Evolutionary conservation across 2,797 vertebrate genomes (phyloP).

Genomic region (Paedocypris micromegethes): DNA sequence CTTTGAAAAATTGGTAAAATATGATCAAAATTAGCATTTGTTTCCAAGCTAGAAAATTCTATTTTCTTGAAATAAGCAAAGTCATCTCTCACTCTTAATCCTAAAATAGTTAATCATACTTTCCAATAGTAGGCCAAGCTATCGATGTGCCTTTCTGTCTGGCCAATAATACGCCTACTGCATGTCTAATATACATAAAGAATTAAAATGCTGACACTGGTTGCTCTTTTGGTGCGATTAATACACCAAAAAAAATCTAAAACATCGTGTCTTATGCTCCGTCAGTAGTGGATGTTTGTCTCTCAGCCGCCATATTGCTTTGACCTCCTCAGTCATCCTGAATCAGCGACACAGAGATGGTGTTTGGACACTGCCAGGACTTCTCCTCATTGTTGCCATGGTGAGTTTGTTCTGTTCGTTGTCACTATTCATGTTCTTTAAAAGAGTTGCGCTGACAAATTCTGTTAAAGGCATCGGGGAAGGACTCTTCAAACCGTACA

Average conservation of each 20-base stretch:
- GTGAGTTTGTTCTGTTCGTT: constrained; percentile 14
- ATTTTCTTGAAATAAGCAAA: too few relatives aligned
- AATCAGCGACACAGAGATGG: constrained; percentile 3
- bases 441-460: constrained; percentile 29
- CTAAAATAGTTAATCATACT: too few relatives aligned
- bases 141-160: too few relatives aligned
- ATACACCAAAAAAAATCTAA: not conserved
- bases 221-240: too few relatives aligned
- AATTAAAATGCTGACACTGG: too few relatives aligned
- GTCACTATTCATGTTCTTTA: constrained; percentile 28
- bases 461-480: constrained; percentile 31
- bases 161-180: too few relatives aligned
- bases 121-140: too few relatives aligned
- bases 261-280: not conserved
- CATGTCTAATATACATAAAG: too few relatives aligned
- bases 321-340: constrained; percentile 11
- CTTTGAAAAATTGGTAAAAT: too few relatives aligned
- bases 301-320: constrained; percentile 2
- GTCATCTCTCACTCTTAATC: too few relatives aligned
- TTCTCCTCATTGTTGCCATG: constrained; percentile 23
- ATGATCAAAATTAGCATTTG: too few relatives aligned
- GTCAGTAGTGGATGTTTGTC: not conserved
- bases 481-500: constrained; percentile 30
- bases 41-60: too few relatives aligned
- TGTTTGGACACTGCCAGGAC: constrained; percentile 22